These are phyloP conservation scores for Elysia chlorotica DNA, from an alignment of 1,140 invertebrate genomes.

Conservation along the genomic window DNA sequence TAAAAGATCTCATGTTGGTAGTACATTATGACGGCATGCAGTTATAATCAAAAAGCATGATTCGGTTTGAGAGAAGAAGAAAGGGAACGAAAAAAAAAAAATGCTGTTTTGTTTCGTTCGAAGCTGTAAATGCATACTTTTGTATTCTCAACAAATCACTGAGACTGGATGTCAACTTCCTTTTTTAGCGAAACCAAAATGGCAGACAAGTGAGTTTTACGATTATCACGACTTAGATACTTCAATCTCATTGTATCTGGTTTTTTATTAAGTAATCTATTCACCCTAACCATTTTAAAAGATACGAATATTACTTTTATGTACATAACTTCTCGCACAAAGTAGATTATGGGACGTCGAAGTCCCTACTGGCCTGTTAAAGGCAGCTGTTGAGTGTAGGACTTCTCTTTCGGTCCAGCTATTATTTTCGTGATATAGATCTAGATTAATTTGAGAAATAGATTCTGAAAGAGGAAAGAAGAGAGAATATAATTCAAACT, in stretches of 20 bases:
- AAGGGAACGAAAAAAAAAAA: too few species aligned
- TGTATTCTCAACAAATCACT: too few species aligned
- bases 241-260: not conserved
- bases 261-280: not conserved
- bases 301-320: too few species aligned
- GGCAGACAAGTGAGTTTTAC: conserved; percentile 40
- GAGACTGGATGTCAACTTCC: too few species aligned
- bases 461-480: not conserved
- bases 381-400: not conserved
- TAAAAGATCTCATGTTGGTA: too few species aligned
- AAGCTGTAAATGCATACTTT: too few species aligned
- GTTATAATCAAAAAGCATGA: too few species aligned
- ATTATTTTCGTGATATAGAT: not conserved
- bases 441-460: not conserved
- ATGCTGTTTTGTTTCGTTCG: too few species aligned
- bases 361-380: not conserved
- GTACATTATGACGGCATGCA: too few species aligned
- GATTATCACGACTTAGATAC: not conserved
- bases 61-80: too few species aligned
- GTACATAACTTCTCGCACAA: too few species aligned
- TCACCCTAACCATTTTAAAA: not conserved
- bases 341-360: not conserved
- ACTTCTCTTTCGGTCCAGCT: not conserved
- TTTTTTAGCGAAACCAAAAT: conserved; percentile 38
- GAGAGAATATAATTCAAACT: not conserved